Base-by-base conservation (phyloP, 1,140 invertebrate genomes). In the Mycetomoellerius zeteki region DNA sequence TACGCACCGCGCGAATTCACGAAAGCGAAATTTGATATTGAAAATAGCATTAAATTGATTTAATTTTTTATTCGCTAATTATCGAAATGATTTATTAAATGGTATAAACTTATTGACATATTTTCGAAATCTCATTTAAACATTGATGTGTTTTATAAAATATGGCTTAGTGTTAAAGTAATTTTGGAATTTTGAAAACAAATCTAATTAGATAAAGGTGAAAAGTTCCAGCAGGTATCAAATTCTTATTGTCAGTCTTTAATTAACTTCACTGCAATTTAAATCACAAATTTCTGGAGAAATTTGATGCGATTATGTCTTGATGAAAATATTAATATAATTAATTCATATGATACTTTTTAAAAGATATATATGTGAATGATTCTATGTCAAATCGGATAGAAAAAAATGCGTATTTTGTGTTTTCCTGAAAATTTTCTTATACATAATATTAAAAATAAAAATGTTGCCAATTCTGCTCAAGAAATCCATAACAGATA, bases 1-100 rank as follows among this genome's bases (percentile, higher is more conserved):
- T 65, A 64, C 12, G 21, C 1, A 27, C 16, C 12, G n/a, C n/a
- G n/a, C n/a, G 12, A 43, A 6, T 14, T n/a, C 12, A 21, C 19
- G 56, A n/a, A 65, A 78, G 19, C 19, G 60, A 65, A 78, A 30
- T 33, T 47, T 56, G 0, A 81, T 37, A 33, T 27, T 65, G 33
- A 27, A 50, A 6, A 60, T 60, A 24, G 16, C 21, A 16, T 50
- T 69, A 69, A 69, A 16, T 69, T 54, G 12, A 54, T 64, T 85
- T 6, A 37, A 54, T 47, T 62, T 8, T 33, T 85, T 16, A n/a
- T 24, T 82, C 37, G 19, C 2, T 52, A 58, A 37, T 76, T 27
- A 43, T 76, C 30, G 33, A n/a, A 37, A n/a, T 16, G 21, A 60
- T 76, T n/a, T n/a, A n/a, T n/a, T n/a, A n/a, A 43, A 43, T 7